Conservation (phyloP, 2,888 invertebrate species). For the Galerucella calmariensis region DNA sequence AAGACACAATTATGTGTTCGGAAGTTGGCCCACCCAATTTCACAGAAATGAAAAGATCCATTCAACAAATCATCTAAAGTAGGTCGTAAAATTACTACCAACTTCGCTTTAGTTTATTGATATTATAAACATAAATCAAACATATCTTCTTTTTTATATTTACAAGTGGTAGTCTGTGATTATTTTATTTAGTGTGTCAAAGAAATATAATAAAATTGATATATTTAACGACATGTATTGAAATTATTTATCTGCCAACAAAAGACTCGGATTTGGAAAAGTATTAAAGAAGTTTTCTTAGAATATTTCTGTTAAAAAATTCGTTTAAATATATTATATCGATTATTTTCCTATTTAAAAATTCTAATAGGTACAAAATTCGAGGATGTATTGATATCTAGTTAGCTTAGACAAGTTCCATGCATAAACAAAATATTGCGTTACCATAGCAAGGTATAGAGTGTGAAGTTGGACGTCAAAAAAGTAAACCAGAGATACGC, state of each 20-base stretch:
- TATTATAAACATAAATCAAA: constrained; percentile 41
- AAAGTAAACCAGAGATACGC: too few species aligned
- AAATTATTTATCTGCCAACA: neutral
- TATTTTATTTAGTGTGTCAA: constrained; percentile 15
- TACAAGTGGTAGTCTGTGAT: constrained; percentile 10
- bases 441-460: too few species aligned
- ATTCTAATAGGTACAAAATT: too few species aligned
- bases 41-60: constrained; percentile 43
- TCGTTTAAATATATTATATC: too few species aligned
- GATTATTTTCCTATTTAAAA: too few species aligned
- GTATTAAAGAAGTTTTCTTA: too few species aligned
- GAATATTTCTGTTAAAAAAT: too few species aligned
- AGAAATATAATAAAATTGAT: constrained; percentile 17
- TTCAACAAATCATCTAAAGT: constrained; percentile 44
- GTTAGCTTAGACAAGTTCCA: too few species aligned
- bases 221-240: constrained; percentile 8
- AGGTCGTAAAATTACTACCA: constrained; percentile 44
- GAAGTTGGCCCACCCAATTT: constrained; percentile 41
- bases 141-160: constrained; percentile 33
- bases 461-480: too few species aligned
- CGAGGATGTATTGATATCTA: too few species aligned
- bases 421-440: too few species aligned
- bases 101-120: constrained; percentile 42
- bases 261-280: neutral
- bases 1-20: constrained; percentile 34